Conservation (phyloP, 2,113 vertebrate species). For the Alectura lathami region DNA sequence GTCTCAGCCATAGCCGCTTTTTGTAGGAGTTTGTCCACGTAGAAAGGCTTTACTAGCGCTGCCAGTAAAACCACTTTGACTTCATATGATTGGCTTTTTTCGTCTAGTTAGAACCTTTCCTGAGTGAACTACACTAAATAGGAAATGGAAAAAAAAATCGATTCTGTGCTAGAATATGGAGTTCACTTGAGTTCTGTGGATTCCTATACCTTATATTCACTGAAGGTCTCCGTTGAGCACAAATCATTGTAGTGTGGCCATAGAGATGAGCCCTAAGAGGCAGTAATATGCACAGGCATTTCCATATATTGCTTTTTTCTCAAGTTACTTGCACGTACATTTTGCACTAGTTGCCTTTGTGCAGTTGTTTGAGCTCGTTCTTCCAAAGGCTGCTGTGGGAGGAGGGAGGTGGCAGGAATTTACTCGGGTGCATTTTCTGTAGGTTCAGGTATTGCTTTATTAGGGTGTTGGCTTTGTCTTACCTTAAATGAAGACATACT, state of each 20-base stretch:
- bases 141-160: neutral
- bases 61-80: neutral
- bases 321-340: neutral
- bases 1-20: neutral
- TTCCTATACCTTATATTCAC: neutral
- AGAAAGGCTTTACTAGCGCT: neutral
- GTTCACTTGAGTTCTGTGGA: neutral
- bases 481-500: neutral
- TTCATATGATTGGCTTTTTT: neutral
- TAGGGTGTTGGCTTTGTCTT: neutral
- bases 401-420: neutral
- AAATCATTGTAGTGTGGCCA: neutral
- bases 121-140: neutral
- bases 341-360: neutral
- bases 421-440: neutral
- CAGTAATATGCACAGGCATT: neutral
- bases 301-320: neutral
- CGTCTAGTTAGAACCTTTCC: neutral
- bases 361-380: neutral
- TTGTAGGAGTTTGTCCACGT: neutral
- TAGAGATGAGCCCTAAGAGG: neutral
- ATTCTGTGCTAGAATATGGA: neutral
- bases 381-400: neutral
- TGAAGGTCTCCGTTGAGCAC: neutral
- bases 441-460: neutral